Evolutionary conservation across 2,888 invertebrate species (phyloP).

Genomic region (Folsomia manolachei): DNA sequence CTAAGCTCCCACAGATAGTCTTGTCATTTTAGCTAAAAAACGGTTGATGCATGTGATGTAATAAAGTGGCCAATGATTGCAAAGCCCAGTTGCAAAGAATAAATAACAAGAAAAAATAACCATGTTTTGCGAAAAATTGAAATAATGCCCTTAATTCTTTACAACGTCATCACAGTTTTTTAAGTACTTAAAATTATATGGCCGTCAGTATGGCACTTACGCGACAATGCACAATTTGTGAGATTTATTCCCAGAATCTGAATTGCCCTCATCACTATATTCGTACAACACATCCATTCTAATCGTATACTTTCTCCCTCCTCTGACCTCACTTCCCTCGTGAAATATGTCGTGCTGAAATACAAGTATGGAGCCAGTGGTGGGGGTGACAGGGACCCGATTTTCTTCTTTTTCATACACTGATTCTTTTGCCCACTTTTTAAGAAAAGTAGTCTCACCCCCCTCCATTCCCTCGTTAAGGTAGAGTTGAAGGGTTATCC

Average conservation of each 20-base stretch:
- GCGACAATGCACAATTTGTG: background rate
- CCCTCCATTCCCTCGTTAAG: constrained; percentile 27
- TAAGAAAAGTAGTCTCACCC: constrained; percentile 35
- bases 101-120: background rate
- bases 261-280: background rate
- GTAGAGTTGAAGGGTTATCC: constrained; percentile 37
- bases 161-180: no score
- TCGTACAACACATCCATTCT: constrained; percentile 39
- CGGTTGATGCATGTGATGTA: no score
- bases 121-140: no score
- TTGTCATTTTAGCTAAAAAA: background rate
- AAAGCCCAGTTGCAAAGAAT: background rate
- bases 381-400: constrained; percentile 25
- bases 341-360: constrained; percentile 36
- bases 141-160: no score
- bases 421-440: background rate
- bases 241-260: background rate
- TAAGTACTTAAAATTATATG: no score
- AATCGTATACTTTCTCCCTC: constrained; percentile 37
- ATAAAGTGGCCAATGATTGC: no score
- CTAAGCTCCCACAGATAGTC: background rate
- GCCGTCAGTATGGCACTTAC: no score
- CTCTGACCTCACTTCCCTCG: constrained; percentile 34
- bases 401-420: background rate
- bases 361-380: constrained; percentile 36